phyloP scores from a whole-genome alignment of 2,113 vertebrate genomes.

The Barnardius zonarius region DNA sequence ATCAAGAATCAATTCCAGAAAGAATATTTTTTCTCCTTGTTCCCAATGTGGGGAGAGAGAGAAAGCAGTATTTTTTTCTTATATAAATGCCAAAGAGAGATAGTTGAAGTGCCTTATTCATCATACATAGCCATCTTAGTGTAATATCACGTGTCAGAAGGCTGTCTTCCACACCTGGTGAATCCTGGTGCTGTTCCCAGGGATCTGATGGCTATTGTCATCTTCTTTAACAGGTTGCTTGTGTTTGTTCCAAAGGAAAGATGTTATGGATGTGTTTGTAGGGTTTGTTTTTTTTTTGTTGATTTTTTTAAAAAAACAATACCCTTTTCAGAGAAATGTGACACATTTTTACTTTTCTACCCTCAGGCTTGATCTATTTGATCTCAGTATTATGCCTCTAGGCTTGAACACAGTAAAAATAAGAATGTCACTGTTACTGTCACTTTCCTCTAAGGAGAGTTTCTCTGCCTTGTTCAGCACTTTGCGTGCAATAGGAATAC shows the following conservation, averaged over 20 bases:
- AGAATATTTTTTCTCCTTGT: not conserved
- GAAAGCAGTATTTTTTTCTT: not conserved
- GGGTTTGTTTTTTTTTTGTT: too few species aligned
- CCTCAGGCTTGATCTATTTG: not conserved
- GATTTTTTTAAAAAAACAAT: not conserved
- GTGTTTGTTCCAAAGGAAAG: not conserved
- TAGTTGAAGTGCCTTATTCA: not conserved
- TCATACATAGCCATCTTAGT: not conserved
- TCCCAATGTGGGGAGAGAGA: not conserved
- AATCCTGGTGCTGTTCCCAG: not conserved
- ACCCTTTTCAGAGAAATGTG: not conserved
- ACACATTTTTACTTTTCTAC: not conserved
- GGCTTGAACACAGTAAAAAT: not conserved
- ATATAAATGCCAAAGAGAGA: not conserved
- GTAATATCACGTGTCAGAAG: not conserved
- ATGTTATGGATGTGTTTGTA: not conserved
- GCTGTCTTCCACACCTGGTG: not conserved
- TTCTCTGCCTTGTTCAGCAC: not conserved
- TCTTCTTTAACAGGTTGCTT: not conserved
- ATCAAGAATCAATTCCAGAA: not conserved
- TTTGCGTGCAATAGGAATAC: not conserved
- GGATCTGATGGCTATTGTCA: not conserved
- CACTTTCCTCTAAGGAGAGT: not conserved
- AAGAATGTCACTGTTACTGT: not conserved
- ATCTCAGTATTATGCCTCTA: not conserved